phyloP scores from a whole-genome alignment of 2,797 vertebrate genomes.

The Spea hammondii region DNA sequence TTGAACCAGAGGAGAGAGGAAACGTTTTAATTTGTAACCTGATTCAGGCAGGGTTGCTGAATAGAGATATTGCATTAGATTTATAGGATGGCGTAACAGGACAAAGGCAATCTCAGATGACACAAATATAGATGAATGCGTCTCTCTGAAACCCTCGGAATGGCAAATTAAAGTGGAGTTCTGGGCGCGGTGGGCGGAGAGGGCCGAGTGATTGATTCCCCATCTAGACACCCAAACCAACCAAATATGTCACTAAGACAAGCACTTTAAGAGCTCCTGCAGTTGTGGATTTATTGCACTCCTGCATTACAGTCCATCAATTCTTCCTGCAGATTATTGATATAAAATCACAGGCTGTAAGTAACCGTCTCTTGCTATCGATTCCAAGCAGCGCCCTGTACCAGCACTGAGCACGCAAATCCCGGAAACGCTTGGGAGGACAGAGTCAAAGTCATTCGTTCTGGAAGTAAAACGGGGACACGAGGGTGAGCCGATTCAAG shows the following conservation, averaged over 20 bases:
- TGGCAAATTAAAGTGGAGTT: constrained; percentile 64
- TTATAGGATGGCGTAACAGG: constrained; percentile 53
- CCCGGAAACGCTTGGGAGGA: constrained; percentile 40
- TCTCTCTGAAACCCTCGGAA: constrained; percentile 55
- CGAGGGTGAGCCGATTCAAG: not conserved
- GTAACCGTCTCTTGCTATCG: constrained; percentile 43
- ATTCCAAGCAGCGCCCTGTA: constrained; percentile 35
- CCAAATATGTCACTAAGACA: constrained; percentile 71
- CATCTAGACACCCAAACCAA: constrained; percentile 68
- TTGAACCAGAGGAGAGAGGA: constrained; percentile 29
- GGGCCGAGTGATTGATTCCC: constrained; percentile 77
- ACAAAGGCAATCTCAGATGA: constrained; percentile 62
- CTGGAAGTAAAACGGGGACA: constrained; percentile 1
- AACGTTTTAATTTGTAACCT: constrained; percentile 46
- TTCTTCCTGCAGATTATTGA: constrained; percentile 60
- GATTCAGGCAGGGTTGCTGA: constrained; percentile 23
- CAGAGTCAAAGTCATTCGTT: constrained; percentile 38
- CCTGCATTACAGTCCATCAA: constrained; percentile 66
- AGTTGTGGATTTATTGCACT: constrained; percentile 64
- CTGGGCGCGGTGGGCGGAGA: constrained; percentile 45
- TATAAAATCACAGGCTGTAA: constrained; percentile 49
- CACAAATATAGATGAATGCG: constrained; percentile 67
- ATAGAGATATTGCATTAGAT: constrained; percentile 39
- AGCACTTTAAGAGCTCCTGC: constrained; percentile 61
- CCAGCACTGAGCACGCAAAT: constrained; percentile 26